Percentiles rank a stretch among this genome's conserved stretches.
Conservation (phyloP, 1,140 invertebrate genomes). For the Drosophila nasuta region DNA sequence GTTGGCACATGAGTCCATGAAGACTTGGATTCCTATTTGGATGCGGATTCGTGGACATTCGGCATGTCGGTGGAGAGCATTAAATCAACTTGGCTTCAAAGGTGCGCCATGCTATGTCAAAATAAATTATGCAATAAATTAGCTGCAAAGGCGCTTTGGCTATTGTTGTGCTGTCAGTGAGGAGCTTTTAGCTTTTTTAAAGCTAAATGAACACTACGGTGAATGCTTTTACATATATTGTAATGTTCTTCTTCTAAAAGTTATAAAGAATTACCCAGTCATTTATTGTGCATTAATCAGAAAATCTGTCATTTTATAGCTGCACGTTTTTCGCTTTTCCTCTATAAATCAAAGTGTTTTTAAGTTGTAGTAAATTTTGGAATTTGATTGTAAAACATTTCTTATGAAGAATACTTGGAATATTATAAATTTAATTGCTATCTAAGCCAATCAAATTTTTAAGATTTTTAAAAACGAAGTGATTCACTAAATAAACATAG, state of each 20-base stretch:
- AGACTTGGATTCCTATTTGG: conserved; percentile 8
- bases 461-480: no score
- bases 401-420: not conserved
- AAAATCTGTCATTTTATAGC: no score
- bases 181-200: conserved; percentile 31
- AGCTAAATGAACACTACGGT: not conserved
- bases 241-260: no score
- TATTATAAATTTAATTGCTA: not conserved
- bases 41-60: conserved; percentile 24
- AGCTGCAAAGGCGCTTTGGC: conserved; percentile 40
- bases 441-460: no score
- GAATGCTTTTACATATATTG: no score
- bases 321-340: no score
- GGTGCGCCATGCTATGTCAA: conserved; percentile 66
- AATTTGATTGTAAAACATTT: not conserved
- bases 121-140: conserved; percentile 80
- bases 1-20: conserved; percentile 1
- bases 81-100: conserved; percentile 75
- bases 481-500: not conserved
- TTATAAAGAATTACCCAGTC: no score
- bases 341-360: no score
- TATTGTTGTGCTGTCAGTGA: conserved; percentile 53
- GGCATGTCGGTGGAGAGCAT: conserved; percentile 59
- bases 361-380: not conserved
- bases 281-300: no score